A percentile compares a stretch with the other conserved stretches of the same genome.
These are phyloP conservation scores for Oscheius sp. DNA, from an alignment of 2,888 invertebrate genomes.

Conservation along the genomic window DNA sequence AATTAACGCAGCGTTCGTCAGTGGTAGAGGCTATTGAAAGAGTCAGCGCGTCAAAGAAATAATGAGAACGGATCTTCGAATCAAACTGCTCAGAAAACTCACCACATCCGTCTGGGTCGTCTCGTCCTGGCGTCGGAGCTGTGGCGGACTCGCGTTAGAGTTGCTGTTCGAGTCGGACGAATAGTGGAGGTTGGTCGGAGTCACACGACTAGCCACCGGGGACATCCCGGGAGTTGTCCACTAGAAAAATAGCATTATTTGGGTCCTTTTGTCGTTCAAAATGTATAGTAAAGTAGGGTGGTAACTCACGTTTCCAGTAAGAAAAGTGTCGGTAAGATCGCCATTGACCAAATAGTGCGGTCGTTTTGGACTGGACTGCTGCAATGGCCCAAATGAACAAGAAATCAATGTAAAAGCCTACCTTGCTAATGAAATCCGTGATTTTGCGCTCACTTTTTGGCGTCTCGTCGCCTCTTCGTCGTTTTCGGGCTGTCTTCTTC, in stretches of 20 bases:
- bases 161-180: conserved; percentile 57
- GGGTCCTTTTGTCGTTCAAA: not conserved
- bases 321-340: conserved; percentile 18
- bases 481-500: conserved; percentile 53
- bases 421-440: conserved; percentile 52
- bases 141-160: conserved; percentile 55
- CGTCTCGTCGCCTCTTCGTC: conserved; percentile 51
- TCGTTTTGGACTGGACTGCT: conserved; percentile 37
- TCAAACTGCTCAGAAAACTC: not conserved
- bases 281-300: not conserved
- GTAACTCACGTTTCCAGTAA: conserved; percentile 24
- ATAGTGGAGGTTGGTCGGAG: conserved; percentile 47
- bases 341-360: conserved; percentile 22
- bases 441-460: conserved; percentile 61
- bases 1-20: no score
- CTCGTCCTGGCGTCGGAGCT: conserved; percentile 37
- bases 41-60: no score
- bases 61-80: no score
- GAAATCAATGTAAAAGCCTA: not conserved
- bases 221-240: conserved; percentile 42
- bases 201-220: conserved; percentile 41
- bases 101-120: conserved; percentile 48
- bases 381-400: not conserved
- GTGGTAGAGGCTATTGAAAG: no score
- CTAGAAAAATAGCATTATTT: conserved; percentile 13